phyloP scores from a whole-genome alignment of 2,888 invertebrate species.

The Eurytoma adleriae region DNA sequence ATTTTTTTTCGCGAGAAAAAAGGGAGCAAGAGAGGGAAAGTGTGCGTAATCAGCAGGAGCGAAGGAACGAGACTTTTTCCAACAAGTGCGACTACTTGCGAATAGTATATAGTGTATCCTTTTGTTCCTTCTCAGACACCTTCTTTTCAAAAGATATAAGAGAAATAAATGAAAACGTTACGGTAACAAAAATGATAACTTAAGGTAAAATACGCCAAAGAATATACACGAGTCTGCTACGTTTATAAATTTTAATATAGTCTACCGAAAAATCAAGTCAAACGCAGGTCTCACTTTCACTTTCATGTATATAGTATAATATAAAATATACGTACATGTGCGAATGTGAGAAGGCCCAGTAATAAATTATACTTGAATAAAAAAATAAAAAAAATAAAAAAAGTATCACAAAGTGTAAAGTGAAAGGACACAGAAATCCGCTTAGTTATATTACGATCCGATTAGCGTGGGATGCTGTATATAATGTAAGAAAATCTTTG shows the following conservation, averaged over 20 bases:
- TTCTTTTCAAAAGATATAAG: conserved; percentile 10
- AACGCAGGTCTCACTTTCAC: conserved; percentile 57
- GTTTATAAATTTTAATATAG: conserved; percentile 60
- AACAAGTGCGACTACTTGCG: conserved; percentile 30
- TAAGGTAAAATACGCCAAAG: conserved; percentile 55
- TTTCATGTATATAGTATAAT: conserved; percentile 63
- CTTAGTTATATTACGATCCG: conserved; percentile 50
- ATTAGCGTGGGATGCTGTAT: conserved; percentile 60
- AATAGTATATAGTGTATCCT: conserved; percentile 34
- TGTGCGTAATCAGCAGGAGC: conserved; percentile 19
- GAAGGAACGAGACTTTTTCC: conserved; percentile 10
- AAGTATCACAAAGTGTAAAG: conserved; percentile 45
- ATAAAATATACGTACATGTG: conserved; percentile 57
- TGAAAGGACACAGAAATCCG: conserved; percentile 32
- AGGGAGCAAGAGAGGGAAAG: conserved; percentile 10
- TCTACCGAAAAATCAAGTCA: conserved; percentile 48
- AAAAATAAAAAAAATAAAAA: conserved; percentile 28
- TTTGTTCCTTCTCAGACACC: conserved; percentile 22
- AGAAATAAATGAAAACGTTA: conserved; percentile 20
- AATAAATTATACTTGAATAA: conserved; percentile 47
- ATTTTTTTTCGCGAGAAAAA: conserved; percentile 17
- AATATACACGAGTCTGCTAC: conserved; percentile 58
- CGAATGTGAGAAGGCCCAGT: conserved; percentile 53
- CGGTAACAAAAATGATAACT: conserved; percentile 2
- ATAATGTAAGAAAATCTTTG: conserved; percentile 65